phyloP scores from a whole-genome alignment of 2,888 invertebrate genomes.

The Phrixothrix hirtus region DNA sequence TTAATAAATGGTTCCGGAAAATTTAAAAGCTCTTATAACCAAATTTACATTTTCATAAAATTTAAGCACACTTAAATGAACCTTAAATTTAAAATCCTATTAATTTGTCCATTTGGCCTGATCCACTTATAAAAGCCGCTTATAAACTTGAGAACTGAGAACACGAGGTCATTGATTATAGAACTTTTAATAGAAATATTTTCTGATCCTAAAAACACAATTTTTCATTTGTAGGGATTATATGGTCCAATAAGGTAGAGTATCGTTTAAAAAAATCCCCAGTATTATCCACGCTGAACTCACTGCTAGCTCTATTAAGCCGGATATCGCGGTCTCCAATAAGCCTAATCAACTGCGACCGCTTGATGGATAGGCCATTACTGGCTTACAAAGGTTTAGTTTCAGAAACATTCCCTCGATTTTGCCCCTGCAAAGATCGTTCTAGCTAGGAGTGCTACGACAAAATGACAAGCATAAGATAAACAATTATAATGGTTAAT shows the following conservation, averaged over 20 bases:
- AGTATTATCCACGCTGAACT: conserved; percentile 3
- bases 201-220: conserved; percentile 28
- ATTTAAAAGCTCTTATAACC: too few relatives aligned
- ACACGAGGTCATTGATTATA: conserved; percentile 1
- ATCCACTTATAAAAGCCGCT: conserved; percentile 1
- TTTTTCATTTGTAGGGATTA: conserved; percentile 27
- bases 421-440: conserved; percentile 3
- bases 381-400: conserved; percentile 17
- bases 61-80: conserved; percentile 7
- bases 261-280: conserved; percentile 5
- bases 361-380: conserved; percentile 44
- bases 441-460: conserved; percentile 2
- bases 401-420: conserved; percentile 12
- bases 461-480: conserved; percentile 8
- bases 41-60: not conserved
- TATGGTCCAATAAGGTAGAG: not conserved
- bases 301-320: conserved; percentile 27
- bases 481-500: conserved; percentile 9
- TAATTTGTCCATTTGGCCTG: conserved; percentile 11
- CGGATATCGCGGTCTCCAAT: conserved; percentile 24
- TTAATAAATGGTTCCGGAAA: too few relatives aligned
- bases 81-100: conserved; percentile 16
- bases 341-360: conserved; percentile 42
- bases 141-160: conserved; percentile 6
- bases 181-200: conserved; percentile 4